A percentile compares a stretch with the other conserved stretches of the same genome.
Evolutionary conservation across 2,113 vertebrate species (phyloP).

Genomic region (Brachyhypopomus occidentalis): DNA sequence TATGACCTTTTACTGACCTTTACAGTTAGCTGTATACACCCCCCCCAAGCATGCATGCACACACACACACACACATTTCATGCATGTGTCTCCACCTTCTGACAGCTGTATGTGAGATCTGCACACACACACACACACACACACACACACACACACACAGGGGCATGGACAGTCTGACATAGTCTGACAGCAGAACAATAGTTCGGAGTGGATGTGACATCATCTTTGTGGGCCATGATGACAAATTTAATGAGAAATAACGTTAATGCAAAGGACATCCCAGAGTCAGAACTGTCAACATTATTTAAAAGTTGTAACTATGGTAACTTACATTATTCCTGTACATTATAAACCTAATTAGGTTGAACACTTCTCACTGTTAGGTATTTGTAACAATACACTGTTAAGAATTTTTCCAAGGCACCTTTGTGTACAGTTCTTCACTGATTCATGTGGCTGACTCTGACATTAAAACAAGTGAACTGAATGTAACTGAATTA

Average conservation of each 20-base stretch:
- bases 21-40: constrained; percentile 18
- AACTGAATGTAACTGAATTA: constrained; percentile 1
- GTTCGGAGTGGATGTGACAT: neutral
- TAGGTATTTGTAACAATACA: too few relatives aligned
- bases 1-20: constrained; percentile 41
- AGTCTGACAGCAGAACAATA: constrained; percentile 14
- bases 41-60: neutral
- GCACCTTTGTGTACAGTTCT: too few relatives aligned
- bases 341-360: too few relatives aligned
- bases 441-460: neutral
- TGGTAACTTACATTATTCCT: neutral
- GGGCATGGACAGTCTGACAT: too few relatives aligned
- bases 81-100: too few relatives aligned
- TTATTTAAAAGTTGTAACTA: neutral
- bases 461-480: too few relatives aligned
- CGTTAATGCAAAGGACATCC: neutral
- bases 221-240: constrained; percentile 14
- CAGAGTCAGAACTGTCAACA: neutral
- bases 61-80: neutral
- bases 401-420: too few relatives aligned
- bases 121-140: too few relatives aligned
- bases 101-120: neutral
- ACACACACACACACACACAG: too few relatives aligned
- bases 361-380: too few relatives aligned
- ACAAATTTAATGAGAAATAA: constrained; percentile 1